Evolutionary conservation across 2,888 invertebrate genomes (phyloP).

Genomic region (Drosophila falleni): DNA sequence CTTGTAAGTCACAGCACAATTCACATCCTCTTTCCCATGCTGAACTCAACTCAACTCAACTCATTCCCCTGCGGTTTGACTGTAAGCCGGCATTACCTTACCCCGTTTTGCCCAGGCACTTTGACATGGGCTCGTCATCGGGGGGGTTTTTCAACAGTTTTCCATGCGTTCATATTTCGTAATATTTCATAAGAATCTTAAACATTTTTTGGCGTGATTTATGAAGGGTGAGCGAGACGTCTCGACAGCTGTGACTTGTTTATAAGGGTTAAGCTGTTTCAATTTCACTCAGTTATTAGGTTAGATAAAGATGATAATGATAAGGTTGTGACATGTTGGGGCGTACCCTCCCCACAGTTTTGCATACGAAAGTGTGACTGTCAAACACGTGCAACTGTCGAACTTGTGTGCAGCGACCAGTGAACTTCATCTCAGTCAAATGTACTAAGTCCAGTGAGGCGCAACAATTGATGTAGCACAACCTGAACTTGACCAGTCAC

Average conservation of each 20-base stretch:
- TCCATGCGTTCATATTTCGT: slow-evolving; percentile 72
- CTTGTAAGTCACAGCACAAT: slow-evolving; percentile 73
- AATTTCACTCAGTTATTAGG: slow-evolving; percentile 76
- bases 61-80: slow-evolving; percentile 80
- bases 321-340: slow-evolving; percentile 71
- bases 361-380: slow-evolving; percentile 33
- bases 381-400: slow-evolving; percentile 59
- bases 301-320: slow-evolving; percentile 73
- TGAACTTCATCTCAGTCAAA: slow-evolving; percentile 37
- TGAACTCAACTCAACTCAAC: slow-evolving; percentile 29
- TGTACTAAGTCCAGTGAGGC: slow-evolving; percentile 52
- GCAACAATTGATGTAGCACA: slow-evolving; percentile 49
- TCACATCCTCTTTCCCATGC: slow-evolving; percentile 41
- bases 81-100: slow-evolving; percentile 50
- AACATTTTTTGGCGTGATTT: slow-evolving; percentile 63
- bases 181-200: slow-evolving; percentile 64
- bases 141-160: slow-evolving; percentile 42
- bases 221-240: slow-evolving; percentile 54
- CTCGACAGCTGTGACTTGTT: slow-evolving; percentile 65
- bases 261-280: slow-evolving; percentile 80
- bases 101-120: slow-evolving; percentile 23
- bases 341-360: slow-evolving; percentile 36
- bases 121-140: slow-evolving; percentile 31
- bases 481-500: slow-evolving; percentile 56
- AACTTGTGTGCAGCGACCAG: slow-evolving; percentile 63